Percentiles rank a stretch among this genome's conserved stretches.
phyloP scores from a whole-genome alignment of 2,113 vertebrate genomes.

The Sisor rabdophorus region DNA sequence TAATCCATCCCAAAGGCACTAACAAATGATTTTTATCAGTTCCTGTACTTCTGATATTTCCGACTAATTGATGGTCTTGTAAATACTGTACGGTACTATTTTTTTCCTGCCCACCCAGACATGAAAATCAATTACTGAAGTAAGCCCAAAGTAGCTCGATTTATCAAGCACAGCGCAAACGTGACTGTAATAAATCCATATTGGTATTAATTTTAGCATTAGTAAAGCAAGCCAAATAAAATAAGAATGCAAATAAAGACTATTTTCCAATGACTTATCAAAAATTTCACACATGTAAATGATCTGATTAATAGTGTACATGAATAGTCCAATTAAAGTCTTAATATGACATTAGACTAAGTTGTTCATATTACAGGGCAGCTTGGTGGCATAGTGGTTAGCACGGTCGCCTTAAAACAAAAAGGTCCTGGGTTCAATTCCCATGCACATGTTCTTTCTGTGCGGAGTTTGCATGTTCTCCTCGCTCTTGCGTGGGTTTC shows the following conservation, averaged over 20 bases:
- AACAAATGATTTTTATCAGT: too few relatives aligned
- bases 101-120: not conserved
- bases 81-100: not conserved
- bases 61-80: not conserved
- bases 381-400: too few relatives aligned
- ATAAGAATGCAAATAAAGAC: not conserved
- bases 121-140: not conserved
- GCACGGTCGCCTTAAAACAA: too few relatives aligned
- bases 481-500: too few relatives aligned
- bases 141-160: not conserved
- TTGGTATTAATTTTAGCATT: not conserved
- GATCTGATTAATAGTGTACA: not conserved
- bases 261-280: not conserved
- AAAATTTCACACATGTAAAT: not conserved
- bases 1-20: not conserved
- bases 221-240: not conserved
- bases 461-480: too few relatives aligned
- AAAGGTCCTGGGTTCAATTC: too few relatives aligned
- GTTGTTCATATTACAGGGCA: not conserved
- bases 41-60: too few relatives aligned
- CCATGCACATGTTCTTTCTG: too few relatives aligned
- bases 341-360: not conserved
- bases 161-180: not conserved
- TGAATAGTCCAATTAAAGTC: not conserved
- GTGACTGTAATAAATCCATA: not conserved